A percentile compares a stretch with the other conserved stretches of the same genome.
These are phyloP conservation scores for Pipa parva DNA, from an alignment of 2,113 vertebrate genomes.

Conservation along the genomic window DNA sequence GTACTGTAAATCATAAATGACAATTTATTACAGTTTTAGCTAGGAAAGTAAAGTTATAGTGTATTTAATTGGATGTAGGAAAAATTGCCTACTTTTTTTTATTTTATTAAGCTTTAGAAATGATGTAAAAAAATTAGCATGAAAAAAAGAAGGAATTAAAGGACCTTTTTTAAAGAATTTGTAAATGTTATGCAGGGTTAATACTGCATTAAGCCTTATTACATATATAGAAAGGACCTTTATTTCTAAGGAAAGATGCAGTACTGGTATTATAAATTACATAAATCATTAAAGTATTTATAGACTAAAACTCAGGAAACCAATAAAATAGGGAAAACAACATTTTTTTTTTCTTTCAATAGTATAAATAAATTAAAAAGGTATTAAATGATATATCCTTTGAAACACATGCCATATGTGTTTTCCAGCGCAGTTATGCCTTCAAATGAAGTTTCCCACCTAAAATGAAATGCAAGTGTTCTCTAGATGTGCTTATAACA, in stretches of 20 bases:
- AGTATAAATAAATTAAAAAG: slow-evolving; percentile 4
- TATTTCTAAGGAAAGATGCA: neutral
- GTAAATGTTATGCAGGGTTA: too few relatives aligned
- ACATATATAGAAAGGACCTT: too few relatives aligned
- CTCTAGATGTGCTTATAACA: slow-evolving; percentile 58
- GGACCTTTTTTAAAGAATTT: too few relatives aligned
- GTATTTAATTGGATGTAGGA: too few relatives aligned
- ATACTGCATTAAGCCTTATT: too few relatives aligned
- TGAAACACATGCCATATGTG: slow-evolving; percentile 28
- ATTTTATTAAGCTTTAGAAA: too few relatives aligned
- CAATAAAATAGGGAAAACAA: slow-evolving; percentile 6
- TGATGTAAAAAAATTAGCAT: too few relatives aligned
- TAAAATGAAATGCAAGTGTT: slow-evolving; percentile 55
- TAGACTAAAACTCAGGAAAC: neutral
- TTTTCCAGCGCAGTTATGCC: slow-evolving; percentile 33
- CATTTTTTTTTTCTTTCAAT: neutral
- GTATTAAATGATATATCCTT: slow-evolving; percentile 29
- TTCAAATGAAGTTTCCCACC: slow-evolving; percentile 59
- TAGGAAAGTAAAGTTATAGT: too few relatives aligned
- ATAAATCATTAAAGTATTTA: neutral
- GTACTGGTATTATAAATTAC: neutral
- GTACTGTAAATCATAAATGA: too few relatives aligned
- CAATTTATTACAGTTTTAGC: too few relatives aligned
- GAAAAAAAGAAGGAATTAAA: too few relatives aligned
- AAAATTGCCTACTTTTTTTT: too few relatives aligned